phyloP scores from a whole-genome alignment of 1,140 invertebrate species.

The Lutraria rhynchaena region DNA sequence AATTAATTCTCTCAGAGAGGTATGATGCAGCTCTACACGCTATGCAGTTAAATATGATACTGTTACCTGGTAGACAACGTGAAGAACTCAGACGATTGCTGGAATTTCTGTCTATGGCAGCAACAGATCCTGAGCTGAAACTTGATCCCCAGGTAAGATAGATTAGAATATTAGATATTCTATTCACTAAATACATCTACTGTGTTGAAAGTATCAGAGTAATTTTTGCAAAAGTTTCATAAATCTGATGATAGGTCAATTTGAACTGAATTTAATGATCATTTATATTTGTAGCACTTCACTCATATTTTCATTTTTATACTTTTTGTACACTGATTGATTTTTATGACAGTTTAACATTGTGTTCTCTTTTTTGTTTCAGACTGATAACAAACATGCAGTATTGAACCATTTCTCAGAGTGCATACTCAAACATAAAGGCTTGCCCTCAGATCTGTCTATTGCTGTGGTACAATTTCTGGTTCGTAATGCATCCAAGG shows the following conservation, averaged over 20 bases:
- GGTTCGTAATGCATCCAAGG: slow-evolving; percentile 70
- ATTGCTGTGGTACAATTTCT: slow-evolving; percentile 76
- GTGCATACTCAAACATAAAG: slow-evolving; percentile 70
- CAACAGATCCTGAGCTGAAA: slow-evolving; percentile 68
- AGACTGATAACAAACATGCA: slow-evolving; percentile 68
- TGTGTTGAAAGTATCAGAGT: too few relatives aligned
- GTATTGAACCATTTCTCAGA: slow-evolving; percentile 65
- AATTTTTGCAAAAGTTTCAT: too few relatives aligned
- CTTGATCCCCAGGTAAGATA: slow-evolving; percentile 65
- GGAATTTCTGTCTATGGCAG: slow-evolving; percentile 77
- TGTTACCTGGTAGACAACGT: slow-evolving; percentile 75
- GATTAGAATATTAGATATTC: neutral
- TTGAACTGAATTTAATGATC: too few relatives aligned
- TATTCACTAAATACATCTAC: too few relatives aligned
- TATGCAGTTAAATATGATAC: slow-evolving; percentile 77
- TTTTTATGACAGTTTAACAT: neutral
- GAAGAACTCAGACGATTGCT: slow-evolving; percentile 80
- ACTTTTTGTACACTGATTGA: too few relatives aligned
- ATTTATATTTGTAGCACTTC: too few relatives aligned
- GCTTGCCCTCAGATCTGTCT: slow-evolving; percentile 68
- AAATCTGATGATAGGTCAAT: too few relatives aligned
- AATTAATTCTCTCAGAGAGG: slow-evolving; percentile 67
- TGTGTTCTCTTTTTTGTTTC: slow-evolving; percentile 30
- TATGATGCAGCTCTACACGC: slow-evolving; percentile 67
- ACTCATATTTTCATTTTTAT: too few relatives aligned